A percentile compares a stretch with the other conserved stretches of the same genome.
phyloP scores from a whole-genome alignment of 2,797 vertebrate species.

The Phrynocephalus forsythii region DNA sequence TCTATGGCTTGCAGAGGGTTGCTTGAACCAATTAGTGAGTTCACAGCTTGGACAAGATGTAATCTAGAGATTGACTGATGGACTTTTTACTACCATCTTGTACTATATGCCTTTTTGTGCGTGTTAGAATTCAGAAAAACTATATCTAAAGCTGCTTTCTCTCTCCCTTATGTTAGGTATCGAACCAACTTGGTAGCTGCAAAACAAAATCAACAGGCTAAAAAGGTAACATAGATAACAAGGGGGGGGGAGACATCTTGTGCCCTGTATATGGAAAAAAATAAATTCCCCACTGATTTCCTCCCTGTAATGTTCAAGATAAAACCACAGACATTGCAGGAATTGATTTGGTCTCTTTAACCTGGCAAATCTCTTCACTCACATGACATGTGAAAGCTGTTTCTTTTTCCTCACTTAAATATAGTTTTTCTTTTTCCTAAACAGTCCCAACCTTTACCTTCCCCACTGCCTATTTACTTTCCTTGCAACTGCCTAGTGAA shows the following conservation, averaged over 20 bases:
- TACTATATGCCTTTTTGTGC: not conserved
- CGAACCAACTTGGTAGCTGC: constrained; percentile 88
- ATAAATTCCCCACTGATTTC: too few species aligned
- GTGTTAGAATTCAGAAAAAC: constrained; percentile 11
- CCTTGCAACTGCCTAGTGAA: not conserved
- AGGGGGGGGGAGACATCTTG: too few species aligned
- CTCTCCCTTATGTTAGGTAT: constrained; percentile 80
- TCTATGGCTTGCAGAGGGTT: not conserved
- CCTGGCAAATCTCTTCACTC: not conserved
- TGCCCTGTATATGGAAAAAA: not conserved
- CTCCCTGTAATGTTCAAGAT: not conserved
- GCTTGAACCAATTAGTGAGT: not conserved
- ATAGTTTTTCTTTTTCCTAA: not conserved
- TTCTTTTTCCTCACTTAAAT: not conserved
- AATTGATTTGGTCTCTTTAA: not conserved
- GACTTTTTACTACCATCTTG: not conserved
- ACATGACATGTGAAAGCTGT: not conserved
- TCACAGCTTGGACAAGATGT: not conserved
- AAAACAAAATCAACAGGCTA: constrained; percentile 83
- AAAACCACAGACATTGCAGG: not conserved
- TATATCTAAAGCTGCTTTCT: constrained; percentile 14
- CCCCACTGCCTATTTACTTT: not conserved
- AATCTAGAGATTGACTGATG: not conserved
- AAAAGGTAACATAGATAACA: constrained; percentile 79
- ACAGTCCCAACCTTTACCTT: not conserved